Conservation (phyloP, 2,113 vertebrate species). For the Festucalex cinctus region DNA sequence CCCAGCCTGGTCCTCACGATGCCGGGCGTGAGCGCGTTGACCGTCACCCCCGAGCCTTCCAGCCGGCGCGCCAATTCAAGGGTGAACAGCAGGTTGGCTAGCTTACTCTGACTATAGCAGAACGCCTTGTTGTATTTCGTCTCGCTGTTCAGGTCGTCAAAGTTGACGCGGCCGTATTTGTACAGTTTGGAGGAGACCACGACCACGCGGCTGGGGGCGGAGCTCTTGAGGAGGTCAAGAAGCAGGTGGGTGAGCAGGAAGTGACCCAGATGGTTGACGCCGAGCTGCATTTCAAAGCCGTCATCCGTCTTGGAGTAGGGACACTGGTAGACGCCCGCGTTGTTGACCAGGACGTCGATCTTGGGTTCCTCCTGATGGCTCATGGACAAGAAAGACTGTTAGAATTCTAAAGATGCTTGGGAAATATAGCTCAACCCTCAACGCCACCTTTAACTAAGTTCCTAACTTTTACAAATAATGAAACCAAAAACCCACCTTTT, state of each 20-base stretch:
- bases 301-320: constrained; percentile 89
- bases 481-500: too few species aligned
- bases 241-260: constrained; percentile 92
- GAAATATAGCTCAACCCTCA: too few species aligned
- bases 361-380: constrained; percentile 81
- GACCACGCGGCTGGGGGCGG: constrained; percentile 86
- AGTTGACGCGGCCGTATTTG: constrained; percentile 91
- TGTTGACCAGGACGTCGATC: constrained; percentile 91
- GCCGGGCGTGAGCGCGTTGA: constrained; percentile 88
- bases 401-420: too few species aligned
- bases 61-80: constrained; percentile 80
- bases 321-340: constrained; percentile 92
- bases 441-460: too few species aligned
- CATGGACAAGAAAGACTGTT: not conserved
- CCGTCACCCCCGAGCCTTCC: constrained; percentile 81
- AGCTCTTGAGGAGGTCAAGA: constrained; percentile 85
- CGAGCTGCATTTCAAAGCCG: constrained; percentile 94
- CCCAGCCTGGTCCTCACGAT: constrained; percentile 89
- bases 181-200: constrained; percentile 95
- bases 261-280: constrained; percentile 93
- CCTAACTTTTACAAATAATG: too few species aligned
- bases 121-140: constrained; percentile 83
- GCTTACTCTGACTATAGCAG: constrained; percentile 91
- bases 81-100: constrained; percentile 90
- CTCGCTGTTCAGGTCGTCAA: constrained; percentile 91